Evolutionary conservation across 1,140 invertebrate species (phyloP), one percentile per base, ranked within the genome.

Genomic region (Saccostrea cuccullata): DNA sequence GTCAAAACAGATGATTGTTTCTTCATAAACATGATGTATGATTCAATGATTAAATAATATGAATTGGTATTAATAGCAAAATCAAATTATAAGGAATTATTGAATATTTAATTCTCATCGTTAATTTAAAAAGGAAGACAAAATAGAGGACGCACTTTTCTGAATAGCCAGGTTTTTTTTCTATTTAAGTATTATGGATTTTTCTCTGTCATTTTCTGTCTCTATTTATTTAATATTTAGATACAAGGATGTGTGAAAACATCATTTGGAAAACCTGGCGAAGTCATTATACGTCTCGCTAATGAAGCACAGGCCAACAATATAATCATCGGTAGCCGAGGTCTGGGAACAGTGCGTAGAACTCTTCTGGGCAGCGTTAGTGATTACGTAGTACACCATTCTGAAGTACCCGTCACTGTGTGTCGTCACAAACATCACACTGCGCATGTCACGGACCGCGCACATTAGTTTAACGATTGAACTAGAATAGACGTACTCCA

Each of bases 291-390:
- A 15, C 58, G 86, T 23, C 82, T 89, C 13, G 87, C 91, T 0
- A 82, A 92, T 23, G 91, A 92, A 23, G 89, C 91, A 58, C 64
- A 88, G 5, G 91, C 89, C 2, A 85, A 88, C 17, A 77, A 90
- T 82, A 90, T 92, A 40, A 89, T 92, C 26, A 88, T 88, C 15
- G 92, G 92, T 8, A 88, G 90, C 3, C 88, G 92, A 36, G 92
- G 92, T 8, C 70, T 90, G 77, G 91, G 89, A n/a, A 88, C 87
- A 55, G 56, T 92, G 23, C 88, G 91, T 36, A 86, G 92, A 23
- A 89, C 91, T 11, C 70, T 92, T 2, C 17, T 92, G 56, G 91
- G 92, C 30, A 91, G 90, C 60, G 91, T 92, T 87, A 92, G 92
- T 77, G 91, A 92, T 55, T 92, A 89, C 77, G 88, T 92, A 11